phyloP scores from a whole-genome alignment of 1,140 invertebrate species.

The Idris sp. region DNA sequence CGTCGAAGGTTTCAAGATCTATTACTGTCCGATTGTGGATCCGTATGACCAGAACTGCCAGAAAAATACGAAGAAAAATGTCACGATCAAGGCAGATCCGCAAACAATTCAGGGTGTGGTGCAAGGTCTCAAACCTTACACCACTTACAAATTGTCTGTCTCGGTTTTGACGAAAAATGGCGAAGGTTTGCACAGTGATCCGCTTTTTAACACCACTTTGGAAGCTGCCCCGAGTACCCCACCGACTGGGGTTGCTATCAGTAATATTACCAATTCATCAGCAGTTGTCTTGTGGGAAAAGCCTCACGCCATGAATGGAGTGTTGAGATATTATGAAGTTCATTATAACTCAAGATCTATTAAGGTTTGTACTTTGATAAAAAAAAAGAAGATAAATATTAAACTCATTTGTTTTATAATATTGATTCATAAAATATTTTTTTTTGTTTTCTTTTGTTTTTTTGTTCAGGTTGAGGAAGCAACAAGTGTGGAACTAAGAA shows the following conservation, averaged over 20 bases:
- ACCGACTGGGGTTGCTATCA: constrained; percentile 79
- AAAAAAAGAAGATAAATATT: neutral
- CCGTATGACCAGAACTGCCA: constrained; percentile 78
- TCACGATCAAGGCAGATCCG: constrained; percentile 77
- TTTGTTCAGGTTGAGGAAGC: constrained; percentile 61
- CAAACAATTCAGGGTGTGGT: constrained; percentile 72
- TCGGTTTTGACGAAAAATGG: constrained; percentile 86
- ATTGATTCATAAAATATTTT: neutral
- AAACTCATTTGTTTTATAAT: neutral
- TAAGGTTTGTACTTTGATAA: constrained; percentile 15
- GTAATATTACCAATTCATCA: constrained; percentile 83
- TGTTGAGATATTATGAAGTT: constrained; percentile 85
- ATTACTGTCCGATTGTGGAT: constrained; percentile 82
- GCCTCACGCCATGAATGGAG: constrained; percentile 85
- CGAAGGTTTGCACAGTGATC: constrained; percentile 84
- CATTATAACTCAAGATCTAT: constrained; percentile 68
- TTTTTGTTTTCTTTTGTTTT: constrained; percentile 7
- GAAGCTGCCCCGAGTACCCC: constrained; percentile 84
- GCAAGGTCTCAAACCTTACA: constrained; percentile 84
- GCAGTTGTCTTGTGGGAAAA: constrained; percentile 84
- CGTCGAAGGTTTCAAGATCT: constrained; percentile 83
- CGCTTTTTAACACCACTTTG: constrained; percentile 83
- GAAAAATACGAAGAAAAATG: constrained; percentile 74
- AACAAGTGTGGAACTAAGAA: constrained; percentile 45
- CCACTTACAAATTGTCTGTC: constrained; percentile 86